Evolutionary conservation across 2,797 vertebrate species (phyloP).

Genomic region (Urocyon cinereoargenteus): DNA sequence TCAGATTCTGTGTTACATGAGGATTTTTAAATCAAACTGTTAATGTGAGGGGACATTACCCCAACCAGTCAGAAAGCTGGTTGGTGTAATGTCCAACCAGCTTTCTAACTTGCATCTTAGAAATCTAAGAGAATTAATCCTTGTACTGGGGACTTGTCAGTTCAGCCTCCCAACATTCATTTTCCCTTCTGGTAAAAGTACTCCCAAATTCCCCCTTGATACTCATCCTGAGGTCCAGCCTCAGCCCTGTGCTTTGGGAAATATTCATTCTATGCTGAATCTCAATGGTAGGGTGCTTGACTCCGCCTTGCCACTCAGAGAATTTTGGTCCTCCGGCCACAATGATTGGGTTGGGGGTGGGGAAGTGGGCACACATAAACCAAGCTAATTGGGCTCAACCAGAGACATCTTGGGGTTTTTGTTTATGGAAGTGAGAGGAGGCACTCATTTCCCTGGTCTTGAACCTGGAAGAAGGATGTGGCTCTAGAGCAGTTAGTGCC

Average conservation of each 20-base stretch:
- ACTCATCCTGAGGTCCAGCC: not conserved
- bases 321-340: not conserved
- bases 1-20: not conserved
- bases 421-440: not conserved
- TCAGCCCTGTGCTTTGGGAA: not conserved
- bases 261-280: not conserved
- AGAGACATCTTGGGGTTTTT: not conserved
- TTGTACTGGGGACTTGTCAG: not conserved
- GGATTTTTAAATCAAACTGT: conserved; percentile 38
- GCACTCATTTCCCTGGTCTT: not conserved
- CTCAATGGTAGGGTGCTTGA: no score
- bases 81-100: no score
- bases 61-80: not conserved
- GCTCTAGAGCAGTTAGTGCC: not conserved
- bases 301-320: not conserved
- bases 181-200: not conserved
- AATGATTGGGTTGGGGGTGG: not conserved
- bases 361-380: not conserved
- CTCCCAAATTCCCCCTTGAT: not conserved
- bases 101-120: not conserved
- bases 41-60: not conserved
- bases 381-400: not conserved
- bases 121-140: not conserved
- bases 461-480: not conserved
- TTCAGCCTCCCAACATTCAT: not conserved